phyloP scores from a whole-genome alignment of 2,888 invertebrate genomes.

The Hypena proboscidalis region DNA sequence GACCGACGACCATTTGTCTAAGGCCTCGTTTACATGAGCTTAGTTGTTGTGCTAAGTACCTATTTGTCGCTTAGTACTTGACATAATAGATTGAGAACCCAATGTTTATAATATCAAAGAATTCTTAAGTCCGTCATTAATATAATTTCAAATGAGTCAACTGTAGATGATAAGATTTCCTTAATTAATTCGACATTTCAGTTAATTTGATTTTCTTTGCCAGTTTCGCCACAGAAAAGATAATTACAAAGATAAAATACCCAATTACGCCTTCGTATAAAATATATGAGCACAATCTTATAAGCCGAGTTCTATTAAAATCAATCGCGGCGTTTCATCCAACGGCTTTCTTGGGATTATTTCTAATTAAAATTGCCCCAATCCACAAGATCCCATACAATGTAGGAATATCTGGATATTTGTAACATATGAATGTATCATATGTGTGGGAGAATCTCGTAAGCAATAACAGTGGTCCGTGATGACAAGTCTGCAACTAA shows the following conservation, averaged over 20 bases:
- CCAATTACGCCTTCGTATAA: not conserved
- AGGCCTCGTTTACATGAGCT: too few relatives aligned
- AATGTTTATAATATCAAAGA: too few relatives aligned
- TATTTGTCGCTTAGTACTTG: too few relatives aligned
- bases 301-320: conserved; percentile 1
- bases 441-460: conserved; percentile 26
- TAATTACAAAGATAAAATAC: too few relatives aligned
- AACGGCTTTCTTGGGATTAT: conserved; percentile 22
- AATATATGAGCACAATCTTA: not conserved
- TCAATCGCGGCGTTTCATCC: conserved; percentile 17
- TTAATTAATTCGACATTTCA: too few relatives aligned
- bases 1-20: conserved; percentile 7
- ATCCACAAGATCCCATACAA: conserved; percentile 11
- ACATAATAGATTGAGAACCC: too few relatives aligned
- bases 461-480: conserved; percentile 35
- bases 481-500: conserved; percentile 21
- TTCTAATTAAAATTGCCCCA: conserved; percentile 29
- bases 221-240: too few relatives aligned
- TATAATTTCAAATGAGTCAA: too few relatives aligned
- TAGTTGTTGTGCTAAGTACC: too few relatives aligned
- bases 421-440: conserved; percentile 18
- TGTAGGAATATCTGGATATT: conserved; percentile 12
- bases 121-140: too few relatives aligned
- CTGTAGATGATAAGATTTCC: too few relatives aligned
- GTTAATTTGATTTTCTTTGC: too few relatives aligned